Evolutionary conservation across 2,888 invertebrate species (phyloP), one percentile per base, ranked within the genome.

Genomic region (Cataglyphis albicans): DNA sequence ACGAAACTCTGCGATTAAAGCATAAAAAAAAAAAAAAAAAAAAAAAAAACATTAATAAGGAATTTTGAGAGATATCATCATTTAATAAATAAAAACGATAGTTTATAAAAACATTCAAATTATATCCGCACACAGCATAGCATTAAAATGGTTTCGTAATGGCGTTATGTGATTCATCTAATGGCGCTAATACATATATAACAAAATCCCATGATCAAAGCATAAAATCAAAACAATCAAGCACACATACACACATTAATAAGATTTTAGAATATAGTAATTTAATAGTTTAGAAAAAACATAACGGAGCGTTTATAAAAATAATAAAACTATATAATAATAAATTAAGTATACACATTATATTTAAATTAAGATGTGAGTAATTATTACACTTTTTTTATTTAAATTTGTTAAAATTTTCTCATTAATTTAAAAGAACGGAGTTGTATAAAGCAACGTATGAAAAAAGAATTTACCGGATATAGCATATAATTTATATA

Each of bases 401-500:
- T 18, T 38, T 3, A 9, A 32, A 63, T 32, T 32, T n/a, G 9
- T 44, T 55, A n/a, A 3, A 29, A 55, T 67, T 38, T 29, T 38
- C 25, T 25, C 1, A 25, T 25, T 25, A 25, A 25, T 25, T 25
- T 25, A 1, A 3, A 65, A 18, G 5, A 48, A 44, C 12, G 15
- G 9, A 29, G 7, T 52, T n/a, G 7, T 32, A 2, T 63, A 74
- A 63, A 41, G n/a, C 1, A 48, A 44, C 21, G 18, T 10, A 32
- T 12, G 12, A 44, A 44, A 44, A 3, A 44, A 44, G 3, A 12
- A 44, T 82, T 83, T 67, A 61, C 80, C 70, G 68, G 75, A 83
- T 72, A 35, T 64, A 41, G 64, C 64, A 12, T 44, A 70, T 83
- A 72, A 76, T 80, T 81, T 76, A 83, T 59, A 41, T 55, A 44